Conservation (phyloP, 2,113 vertebrate species). For the Typhlomys cinereus region DNA sequence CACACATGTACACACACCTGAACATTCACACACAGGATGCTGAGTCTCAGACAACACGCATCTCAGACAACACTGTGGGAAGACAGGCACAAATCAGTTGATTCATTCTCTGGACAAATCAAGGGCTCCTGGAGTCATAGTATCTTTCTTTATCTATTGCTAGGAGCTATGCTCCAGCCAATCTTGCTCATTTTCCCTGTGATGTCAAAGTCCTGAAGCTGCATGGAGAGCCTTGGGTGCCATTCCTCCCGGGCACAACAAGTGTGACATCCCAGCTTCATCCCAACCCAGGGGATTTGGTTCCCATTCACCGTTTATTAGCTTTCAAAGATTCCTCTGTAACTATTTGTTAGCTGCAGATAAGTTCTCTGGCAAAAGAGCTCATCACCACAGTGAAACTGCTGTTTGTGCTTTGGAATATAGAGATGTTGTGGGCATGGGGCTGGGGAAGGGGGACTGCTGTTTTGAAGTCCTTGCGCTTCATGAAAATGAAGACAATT, state of each 20-base stretch:
- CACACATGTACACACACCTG: background rate
- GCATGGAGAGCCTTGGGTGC: accelerated
- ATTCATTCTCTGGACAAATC: background rate
- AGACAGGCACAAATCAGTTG: background rate
- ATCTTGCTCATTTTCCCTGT: no score
- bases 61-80: background rate
- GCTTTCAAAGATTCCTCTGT: background rate
- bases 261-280: background rate
- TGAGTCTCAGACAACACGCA: background rate
- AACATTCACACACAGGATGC: background rate
- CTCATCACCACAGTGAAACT: background rate
- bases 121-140: background rate
- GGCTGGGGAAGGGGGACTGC: no score
- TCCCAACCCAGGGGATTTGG: background rate
- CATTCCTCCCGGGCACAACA: background rate
- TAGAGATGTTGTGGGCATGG: background rate
- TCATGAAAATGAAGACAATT: background rate
- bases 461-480: background rate
- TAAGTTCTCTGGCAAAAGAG: background rate
- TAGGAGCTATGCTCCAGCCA: background rate
- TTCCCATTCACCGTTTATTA: background rate
- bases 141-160: no score
- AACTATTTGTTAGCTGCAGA: background rate
- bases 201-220: background rate
- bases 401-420: background rate